Percentiles rank a stretch among this genome's conserved stretches.
These are phyloP conservation scores for Pseudomugil gertrudae DNA, from an alignment of 2,797 vertebrate genomes.

Conservation along the genomic window DNA sequence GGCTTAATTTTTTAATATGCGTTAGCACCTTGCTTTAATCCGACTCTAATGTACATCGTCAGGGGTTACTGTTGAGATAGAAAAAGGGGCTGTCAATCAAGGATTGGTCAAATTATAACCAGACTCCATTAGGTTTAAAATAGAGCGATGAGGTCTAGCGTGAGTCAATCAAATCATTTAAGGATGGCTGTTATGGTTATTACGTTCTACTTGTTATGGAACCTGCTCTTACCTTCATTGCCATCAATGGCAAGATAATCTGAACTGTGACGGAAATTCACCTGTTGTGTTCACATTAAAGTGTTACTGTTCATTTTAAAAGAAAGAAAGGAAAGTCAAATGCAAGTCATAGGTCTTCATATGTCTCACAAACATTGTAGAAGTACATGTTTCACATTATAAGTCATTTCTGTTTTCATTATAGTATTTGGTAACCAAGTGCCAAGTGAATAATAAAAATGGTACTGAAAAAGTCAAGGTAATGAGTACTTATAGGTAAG, in stretches of 20 bases:
- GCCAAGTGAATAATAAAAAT: background rate
- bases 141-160: slow-evolving; percentile 79
- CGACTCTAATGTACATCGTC: slow-evolving; percentile 85
- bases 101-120: slow-evolving; percentile 85
- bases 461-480: background rate
- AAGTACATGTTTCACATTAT: background rate
- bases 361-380: background rate
- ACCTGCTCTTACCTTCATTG: slow-evolving; percentile 76
- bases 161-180: slow-evolving; percentile 84
- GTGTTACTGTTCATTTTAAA: slow-evolving; percentile 27
- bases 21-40: slow-evolving; percentile 86
- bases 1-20: slow-evolving; percentile 87
- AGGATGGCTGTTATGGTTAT: slow-evolving; percentile 80
- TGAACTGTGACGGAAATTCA: slow-evolving; percentile 44
- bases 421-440: background rate
- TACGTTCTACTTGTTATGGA: slow-evolving; percentile 77
- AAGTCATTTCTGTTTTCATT: background rate
- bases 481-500: background rate
- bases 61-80: slow-evolving; percentile 86
- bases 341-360: background rate
- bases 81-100: slow-evolving; percentile 87
- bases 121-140: slow-evolving; percentile 84
- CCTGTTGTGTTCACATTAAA: slow-evolving; percentile 56
- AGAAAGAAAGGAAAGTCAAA: background rate
- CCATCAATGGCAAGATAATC: slow-evolving; percentile 45